Evolutionary conservation across 1,140 invertebrate species (phyloP).

Genomic region (Trichoplusia ni): DNA sequence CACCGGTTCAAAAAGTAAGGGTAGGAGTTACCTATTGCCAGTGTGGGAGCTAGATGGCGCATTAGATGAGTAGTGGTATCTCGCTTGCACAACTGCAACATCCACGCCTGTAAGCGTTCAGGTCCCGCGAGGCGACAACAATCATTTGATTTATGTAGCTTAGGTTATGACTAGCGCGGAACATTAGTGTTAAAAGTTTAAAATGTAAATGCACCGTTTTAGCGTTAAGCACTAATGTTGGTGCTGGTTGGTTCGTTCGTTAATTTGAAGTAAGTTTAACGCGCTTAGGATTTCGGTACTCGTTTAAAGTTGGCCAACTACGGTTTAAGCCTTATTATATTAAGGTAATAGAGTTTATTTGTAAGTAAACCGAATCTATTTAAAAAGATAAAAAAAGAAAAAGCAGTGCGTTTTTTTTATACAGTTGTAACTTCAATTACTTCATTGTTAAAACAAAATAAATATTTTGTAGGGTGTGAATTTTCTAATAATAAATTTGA

Average conservation of each 20-base stretch:
- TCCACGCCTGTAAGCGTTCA: no score
- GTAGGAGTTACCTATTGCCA: no score
- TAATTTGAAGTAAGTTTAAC: constrained; percentile 4
- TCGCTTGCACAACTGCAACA: no score
- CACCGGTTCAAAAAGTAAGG: constrained; percentile 7
- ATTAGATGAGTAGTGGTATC: no score
- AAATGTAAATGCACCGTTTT: constrained; percentile 19
- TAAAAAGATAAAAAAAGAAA: not conserved
- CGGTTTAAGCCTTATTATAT: no score
- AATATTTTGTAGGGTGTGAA: no score
- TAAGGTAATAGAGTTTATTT: constrained; percentile 1
- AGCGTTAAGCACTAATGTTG: not conserved
- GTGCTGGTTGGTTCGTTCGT: not conserved
- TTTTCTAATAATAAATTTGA: no score
- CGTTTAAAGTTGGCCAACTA: constrained; percentile 5
- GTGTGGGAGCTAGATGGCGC: no score
- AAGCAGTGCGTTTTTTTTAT: not conserved
- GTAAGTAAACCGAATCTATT: not conserved
- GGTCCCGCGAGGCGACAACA: constrained; percentile 10
- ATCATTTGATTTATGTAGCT: constrained; percentile 18
- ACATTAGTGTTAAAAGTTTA: constrained; percentile 21
- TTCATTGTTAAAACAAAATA: no score
- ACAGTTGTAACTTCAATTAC: no score
- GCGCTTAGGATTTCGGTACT: not conserved
- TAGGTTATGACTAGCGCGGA: constrained; percentile 5